These are phyloP conservation scores for Mantis religiosa DNA, from an alignment of 2,888 invertebrate genomes.

Conservation along the genomic window DNA sequence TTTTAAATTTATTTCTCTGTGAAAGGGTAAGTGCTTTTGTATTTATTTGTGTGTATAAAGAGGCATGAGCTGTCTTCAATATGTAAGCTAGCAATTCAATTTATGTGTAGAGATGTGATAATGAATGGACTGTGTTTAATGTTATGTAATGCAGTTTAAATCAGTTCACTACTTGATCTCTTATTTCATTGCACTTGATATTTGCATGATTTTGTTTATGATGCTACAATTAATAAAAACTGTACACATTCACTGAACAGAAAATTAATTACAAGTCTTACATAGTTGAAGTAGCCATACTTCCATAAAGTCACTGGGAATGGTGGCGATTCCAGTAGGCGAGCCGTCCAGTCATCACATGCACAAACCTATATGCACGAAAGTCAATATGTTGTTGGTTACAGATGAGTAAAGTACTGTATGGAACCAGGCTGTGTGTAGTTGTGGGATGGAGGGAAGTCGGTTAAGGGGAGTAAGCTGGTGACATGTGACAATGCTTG, in stretches of 20 bases:
- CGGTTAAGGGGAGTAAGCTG: too few relatives aligned
- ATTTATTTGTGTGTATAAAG: background rate
- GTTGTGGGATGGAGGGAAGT: too few relatives aligned
- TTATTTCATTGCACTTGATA: background rate
- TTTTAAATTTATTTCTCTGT: background rate
- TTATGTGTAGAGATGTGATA: background rate
- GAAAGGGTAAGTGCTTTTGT: background rate
- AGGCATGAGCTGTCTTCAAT: background rate
- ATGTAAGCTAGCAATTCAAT: background rate
- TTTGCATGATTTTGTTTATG: background rate
- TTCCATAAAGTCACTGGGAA: too few relatives aligned
- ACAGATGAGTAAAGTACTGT: too few relatives aligned
- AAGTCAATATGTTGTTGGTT: too few relatives aligned
- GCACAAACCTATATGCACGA: too few relatives aligned
- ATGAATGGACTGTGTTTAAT: background rate
- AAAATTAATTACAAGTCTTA: background rate
- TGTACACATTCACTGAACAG: background rate
- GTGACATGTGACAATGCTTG: too few relatives aligned
- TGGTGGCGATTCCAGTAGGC: too few relatives aligned
- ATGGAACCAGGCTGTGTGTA: too few relatives aligned
- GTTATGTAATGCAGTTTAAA: background rate
- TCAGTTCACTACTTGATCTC: background rate
- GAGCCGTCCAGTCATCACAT: too few relatives aligned
- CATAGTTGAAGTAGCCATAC: too few relatives aligned
- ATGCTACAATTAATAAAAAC: background rate